phyloP scores from a whole-genome alignment of 2,113 vertebrate genomes.

The Cyanoderma ruficeps region DNA sequence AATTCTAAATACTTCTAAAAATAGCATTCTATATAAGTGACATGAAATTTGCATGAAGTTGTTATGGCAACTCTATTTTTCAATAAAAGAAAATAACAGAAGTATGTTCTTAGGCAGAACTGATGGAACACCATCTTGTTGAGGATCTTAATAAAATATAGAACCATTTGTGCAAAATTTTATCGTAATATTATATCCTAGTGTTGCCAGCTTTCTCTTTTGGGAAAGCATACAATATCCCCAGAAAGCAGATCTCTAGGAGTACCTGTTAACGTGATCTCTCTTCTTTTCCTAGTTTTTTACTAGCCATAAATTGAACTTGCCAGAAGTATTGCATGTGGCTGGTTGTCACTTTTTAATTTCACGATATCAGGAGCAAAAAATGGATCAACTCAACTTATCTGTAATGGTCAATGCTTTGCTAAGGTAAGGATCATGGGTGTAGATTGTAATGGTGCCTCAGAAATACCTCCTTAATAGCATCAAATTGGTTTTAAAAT shows the following conservation, averaged over 20 bases:
- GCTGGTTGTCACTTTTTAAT: background rate
- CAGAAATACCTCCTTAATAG: background rate
- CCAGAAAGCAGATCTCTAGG: background rate
- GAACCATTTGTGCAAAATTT: background rate
- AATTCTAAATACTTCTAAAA: constrained; percentile 32
- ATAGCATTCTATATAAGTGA: background rate
- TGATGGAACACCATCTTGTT: background rate
- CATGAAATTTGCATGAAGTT: background rate
- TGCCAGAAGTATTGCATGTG: background rate
- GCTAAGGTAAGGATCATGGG: background rate
- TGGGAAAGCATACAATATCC: background rate
- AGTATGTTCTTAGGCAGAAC: background rate
- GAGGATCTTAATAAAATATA: background rate
- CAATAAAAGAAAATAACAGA: background rate
- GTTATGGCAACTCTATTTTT: background rate
- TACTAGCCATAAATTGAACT: background rate
- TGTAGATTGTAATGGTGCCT: background rate
- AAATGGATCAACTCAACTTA: background rate
- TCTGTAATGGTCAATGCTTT: background rate
- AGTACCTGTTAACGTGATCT: background rate
- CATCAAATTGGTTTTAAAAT: background rate
- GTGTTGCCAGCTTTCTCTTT: background rate
- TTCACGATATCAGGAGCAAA: background rate
- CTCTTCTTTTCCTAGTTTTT: background rate
- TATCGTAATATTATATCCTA: background rate